Conservation (phyloP, 2,888 invertebrate species). For the Stramonita haemastoma region DNA sequence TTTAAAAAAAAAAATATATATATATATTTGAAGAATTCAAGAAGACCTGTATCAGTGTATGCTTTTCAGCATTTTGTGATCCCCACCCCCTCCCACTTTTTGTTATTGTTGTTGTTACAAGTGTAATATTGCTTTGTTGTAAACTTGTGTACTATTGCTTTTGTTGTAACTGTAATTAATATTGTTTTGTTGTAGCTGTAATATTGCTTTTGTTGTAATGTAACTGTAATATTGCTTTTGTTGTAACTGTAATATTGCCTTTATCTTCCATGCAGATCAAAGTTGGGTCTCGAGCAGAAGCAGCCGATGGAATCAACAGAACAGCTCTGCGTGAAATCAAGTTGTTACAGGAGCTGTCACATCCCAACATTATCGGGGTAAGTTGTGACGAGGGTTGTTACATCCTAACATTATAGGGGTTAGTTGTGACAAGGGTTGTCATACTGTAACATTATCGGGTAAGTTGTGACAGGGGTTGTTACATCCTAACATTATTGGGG, state of each 20-base stretch:
- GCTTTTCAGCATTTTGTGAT: too few relatives aligned
- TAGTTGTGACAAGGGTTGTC: constrained; percentile 46
- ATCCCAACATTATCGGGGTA: constrained; percentile 95
- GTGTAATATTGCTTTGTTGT: not conserved
- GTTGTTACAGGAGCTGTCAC: constrained; percentile 94
- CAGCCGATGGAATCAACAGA: constrained; percentile 97
- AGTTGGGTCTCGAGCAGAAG: constrained; percentile 90
- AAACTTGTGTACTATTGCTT: too few relatives aligned
- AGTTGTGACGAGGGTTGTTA: constrained; percentile 28
- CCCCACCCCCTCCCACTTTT: too few relatives aligned
- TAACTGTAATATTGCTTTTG: not conserved
- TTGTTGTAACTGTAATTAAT: not conserved
- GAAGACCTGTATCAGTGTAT: too few relatives aligned
- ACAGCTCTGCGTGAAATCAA: constrained; percentile 99
- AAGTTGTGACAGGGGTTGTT: not conserved
- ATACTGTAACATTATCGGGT: too few relatives aligned
- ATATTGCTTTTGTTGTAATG: not conserved
- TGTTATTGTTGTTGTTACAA: too few relatives aligned
- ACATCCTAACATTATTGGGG: too few relatives aligned
- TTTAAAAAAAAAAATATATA: too few relatives aligned
- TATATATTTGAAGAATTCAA: too few relatives aligned
- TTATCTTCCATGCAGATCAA: constrained; percentile 84
- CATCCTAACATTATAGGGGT: constrained; percentile 65
- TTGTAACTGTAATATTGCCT: not conserved
- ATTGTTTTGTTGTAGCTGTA: not conserved